Base-by-base conservation (phyloP, 2,888 invertebrate species). In the Philopedon plagiatum region DNA sequence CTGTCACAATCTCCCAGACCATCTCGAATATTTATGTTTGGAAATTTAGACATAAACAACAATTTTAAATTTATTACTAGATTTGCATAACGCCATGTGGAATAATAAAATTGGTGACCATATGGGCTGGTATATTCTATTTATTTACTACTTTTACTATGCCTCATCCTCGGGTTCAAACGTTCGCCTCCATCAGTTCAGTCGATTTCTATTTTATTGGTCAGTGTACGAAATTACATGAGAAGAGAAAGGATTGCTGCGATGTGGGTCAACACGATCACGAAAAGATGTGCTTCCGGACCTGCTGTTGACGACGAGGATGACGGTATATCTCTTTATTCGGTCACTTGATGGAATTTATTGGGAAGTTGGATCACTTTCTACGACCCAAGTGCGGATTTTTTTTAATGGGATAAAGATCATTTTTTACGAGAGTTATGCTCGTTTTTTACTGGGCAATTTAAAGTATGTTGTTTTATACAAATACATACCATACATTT, bases 171-270 rank as follows among this genome's bases (percentile, higher is more conserved):
- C 15, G 76, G 76, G 75, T 75, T 74, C 75, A 76, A 76, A 77
- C 75, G 76, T 75, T 61, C 75, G 75, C 67, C n/a, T n/a, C n/a
- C 75, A 75, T 63, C 75, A 78, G 80, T 79, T 81, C 71, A 78
- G 78, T 73, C 76, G 80, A 78, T 82, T 82, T 81, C 82, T 81
- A 82, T 79, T 81, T 80, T 78, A 81, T 81, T 79, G 80, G 78
- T 78, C 78, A 79, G 76, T 65, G 67, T n/a, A n/a, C 68, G 71
- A 72, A 71, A 76, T 71, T 75, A 76, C 78, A 78, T 75, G 78
- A 80, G 77, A 74, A 74, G 80, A 80, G 82, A 81, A 81, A 81
- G 80, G 81, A 80, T 62, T 66, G 61, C 57, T 37, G 4, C 71
- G 64, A 80, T 78, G 77, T 79, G 75, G 80, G 80, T 80, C 80